Base-by-base conservation (phyloP, 2,113 vertebrate species). In the Rhinopomastus cyanomelas region DNA sequence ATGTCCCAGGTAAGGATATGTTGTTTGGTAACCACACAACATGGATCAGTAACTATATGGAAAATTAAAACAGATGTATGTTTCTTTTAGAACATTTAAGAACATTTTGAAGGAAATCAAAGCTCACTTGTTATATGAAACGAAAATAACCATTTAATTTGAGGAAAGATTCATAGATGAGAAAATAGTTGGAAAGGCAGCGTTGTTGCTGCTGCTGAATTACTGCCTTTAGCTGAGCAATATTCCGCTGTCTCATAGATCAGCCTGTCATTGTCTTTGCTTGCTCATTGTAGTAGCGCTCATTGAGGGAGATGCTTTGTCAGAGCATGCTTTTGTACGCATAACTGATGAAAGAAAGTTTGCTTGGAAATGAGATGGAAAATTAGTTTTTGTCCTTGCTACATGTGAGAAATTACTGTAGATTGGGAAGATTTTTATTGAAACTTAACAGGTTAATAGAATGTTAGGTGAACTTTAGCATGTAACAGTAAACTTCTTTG, bases 1-100 rank as follows among this genome's bases (percentile, higher is more conserved):
- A 99, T 99, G 98, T 98, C 99, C 32, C 99, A 99, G 97, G 99
- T 99, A 97, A 95, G 25, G 12, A 13, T 67, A 11, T n/a, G n/a
- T 81, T 1, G 2, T 44, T 29, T 32, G 12, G 18, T 72, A 88
- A 61, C 14, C 9, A 16, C 1, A 8, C 61, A 83, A 36, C 57
- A 30, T 10, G 12, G 9, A 64, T 86, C 62, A 36, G 16, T 62
- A 17, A 23, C 80, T 73, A 6, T 27, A 16, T 90, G 32, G 8
- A 86, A 56, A 8, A n/a, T 74, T 69, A 55, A 48, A 84, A 67
- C 67, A 49, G 0, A 13, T 71, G 5, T n/a, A 16, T 44, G 15
- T 55, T 59, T 60, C 25, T 71, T 74, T 84, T 37, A 90, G 86
- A 44, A 13, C 11, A 60, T 1, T 22, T 51, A 15, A 59, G n/a